Conservation (phyloP, 2,888 invertebrate genomes). For the Cancer borealis region DNA sequence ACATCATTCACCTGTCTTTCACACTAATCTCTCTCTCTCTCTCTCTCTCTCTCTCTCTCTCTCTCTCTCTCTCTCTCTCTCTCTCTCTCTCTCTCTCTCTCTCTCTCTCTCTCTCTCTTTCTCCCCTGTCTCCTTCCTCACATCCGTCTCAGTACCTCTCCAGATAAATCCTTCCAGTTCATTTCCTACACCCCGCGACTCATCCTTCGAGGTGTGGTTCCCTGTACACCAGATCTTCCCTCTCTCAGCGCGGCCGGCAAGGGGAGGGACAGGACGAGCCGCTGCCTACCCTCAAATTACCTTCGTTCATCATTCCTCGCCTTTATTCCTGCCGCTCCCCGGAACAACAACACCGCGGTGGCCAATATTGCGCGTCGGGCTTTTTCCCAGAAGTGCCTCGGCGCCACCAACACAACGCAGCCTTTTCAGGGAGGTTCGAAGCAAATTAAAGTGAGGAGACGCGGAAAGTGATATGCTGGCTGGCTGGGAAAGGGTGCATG, state of each 20-base stretch:
- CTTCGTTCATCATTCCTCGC: constrained; percentile 43
- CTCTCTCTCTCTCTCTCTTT: constrained; percentile 17
- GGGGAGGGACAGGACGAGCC: background rate
- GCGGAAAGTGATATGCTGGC: constrained; percentile 10
- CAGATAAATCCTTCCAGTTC: constrained; percentile 69
- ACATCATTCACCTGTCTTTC: background rate
- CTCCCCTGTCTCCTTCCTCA: constrained; percentile 4
- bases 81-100: constrained; percentile 40
- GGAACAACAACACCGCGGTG: constrained; percentile 28
- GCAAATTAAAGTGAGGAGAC: constrained; percentile 21
- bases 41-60: constrained; percentile 5
- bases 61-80: constrained; percentile 40
- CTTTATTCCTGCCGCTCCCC: constrained; percentile 37
- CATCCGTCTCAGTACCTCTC: constrained; percentile 47
- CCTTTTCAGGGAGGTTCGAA: background rate
- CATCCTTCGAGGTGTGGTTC: constrained; percentile 54
- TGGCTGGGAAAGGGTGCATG: background rate
- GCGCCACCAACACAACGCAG: background rate
- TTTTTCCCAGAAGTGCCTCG: constrained; percentile 15
- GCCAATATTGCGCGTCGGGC: background rate
- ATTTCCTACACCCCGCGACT: constrained; percentile 62
- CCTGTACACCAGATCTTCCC: constrained; percentile 43
- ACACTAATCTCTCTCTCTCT: background rate
- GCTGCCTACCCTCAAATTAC: constrained; percentile 48
- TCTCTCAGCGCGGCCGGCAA: constrained; percentile 22